Evolutionary conservation across 1,140 invertebrate genomes (phyloP), one percentile per base, ranked within the genome.

Genomic region (Pseudomyrmex gracilis): DNA sequence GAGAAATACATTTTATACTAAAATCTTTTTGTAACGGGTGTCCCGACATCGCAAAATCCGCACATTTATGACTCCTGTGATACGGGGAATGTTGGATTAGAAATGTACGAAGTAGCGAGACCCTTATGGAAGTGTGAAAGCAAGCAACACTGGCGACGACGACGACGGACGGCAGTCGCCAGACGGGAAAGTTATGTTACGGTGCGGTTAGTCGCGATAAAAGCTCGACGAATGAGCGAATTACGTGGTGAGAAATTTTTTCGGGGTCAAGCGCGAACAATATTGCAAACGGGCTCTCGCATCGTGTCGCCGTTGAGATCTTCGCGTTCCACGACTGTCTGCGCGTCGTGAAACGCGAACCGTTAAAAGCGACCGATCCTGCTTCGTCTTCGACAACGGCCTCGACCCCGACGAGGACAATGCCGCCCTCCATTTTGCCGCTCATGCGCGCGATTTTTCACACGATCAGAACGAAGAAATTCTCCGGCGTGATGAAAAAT

Each of bases 401-500:
- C 73, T 64, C n/a, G 64, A n/a, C 2, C 53, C 10, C 66, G 76
- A 20, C 7, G 45, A 43, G 73, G 47, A 80, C 76, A 80, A 80
- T 80, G 55, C 47, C 9, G 47, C 13, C 24, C 20, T 43, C 51
- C n/a, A 47, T 49, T 66, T 78, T 55, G 76, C n/a, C 53, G 55
- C 43, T 43, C 53, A 71, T 66, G 55, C 64, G 64, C 13, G 66
- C 76, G 53, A 80, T 71, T 80, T 80, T 80, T 80, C 66, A 80
- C 66, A 80, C 76, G 53, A 53, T 24, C 64, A 20, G 20, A 10
- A 34, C 22, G 20, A 70, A 78, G 64, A 58, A 70, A 58, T 78
- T n/a, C 64, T 78, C 64, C 53, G 55, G 66, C 15, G 43, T 43
- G 22, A 71, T 80, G 76, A 80, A 80, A 80, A 80, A 80, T 80